Evolutionary conservation across 2,113 vertebrate genomes (phyloP), one percentile per base, ranked within the genome.

Genomic region (Cebidichthys violaceus): DNA sequence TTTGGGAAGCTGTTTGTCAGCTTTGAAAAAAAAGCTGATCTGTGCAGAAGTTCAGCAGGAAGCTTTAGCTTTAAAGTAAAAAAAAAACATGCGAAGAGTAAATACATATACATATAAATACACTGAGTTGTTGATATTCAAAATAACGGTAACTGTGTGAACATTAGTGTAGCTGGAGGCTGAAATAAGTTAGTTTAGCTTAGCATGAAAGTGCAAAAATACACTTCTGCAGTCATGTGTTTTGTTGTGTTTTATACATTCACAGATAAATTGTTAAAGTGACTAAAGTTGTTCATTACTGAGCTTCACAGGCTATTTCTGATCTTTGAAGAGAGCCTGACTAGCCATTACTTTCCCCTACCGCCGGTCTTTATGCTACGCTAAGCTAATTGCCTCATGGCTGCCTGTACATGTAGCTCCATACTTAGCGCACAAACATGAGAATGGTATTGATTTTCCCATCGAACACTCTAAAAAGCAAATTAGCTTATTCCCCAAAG

Each of bases 1-100:
- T 84, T 67, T 45, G 71, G 69, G 82, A n/a, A n/a, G 75, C 70
- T 35, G 69, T 79, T 88, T 84, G 77, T 87, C 72, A 80, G 77
- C 77, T 85, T 71, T 82, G 43, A 68, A 81, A 86, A 82, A 37
- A 77, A 24, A 66, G 66, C 75, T 47, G 69, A 83, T 87, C 39
- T 75, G 54, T 73, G 61, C 60, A 47, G 8, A 66, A 57, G 60
- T 72, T 79, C 47, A 81, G 66, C 10, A 6, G 33, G 29, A 66
- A 62, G 41, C 18, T 78, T 82, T 57, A 43, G 52, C 22, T 54
- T 55, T 24, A 55, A 55, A 55, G 22, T 55, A 13, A 24, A 22
- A n/a, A 20, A 20, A 50, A 50, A 6, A 33, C 1, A 9, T 39
- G 14, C 11, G 22, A 54, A 10, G 2, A 54, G 6, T 2, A 54